phyloP scores from a whole-genome alignment of 1,140 invertebrate genomes.

The Hydropsyche tenuis region DNA sequence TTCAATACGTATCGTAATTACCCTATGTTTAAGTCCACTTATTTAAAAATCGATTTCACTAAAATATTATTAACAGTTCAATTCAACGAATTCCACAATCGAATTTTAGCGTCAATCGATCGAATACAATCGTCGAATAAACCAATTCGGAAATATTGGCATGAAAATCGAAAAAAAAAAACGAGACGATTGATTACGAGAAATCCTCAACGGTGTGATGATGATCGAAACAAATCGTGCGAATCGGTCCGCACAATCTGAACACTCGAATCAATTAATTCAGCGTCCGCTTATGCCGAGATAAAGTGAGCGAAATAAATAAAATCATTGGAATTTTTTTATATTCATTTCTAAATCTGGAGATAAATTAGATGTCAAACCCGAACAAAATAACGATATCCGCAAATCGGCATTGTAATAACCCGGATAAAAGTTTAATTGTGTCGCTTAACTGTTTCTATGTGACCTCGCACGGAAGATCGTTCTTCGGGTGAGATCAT shows the following conservation, averaged over 20 bases:
- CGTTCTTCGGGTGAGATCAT: constrained; percentile 15
- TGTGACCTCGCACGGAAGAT: not conserved
- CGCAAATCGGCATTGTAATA: not conserved
- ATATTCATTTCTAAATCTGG: no score
- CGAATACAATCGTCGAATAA: not conserved
- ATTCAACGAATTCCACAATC: no score
- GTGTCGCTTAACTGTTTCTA: constrained; percentile 8
- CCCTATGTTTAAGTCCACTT: no score
- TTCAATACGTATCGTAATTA: no score
- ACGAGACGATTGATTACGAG: not conserved
- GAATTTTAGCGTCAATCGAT: not conserved
- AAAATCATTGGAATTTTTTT: not conserved
- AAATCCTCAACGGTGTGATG: not conserved
- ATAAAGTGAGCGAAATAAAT: not conserved
- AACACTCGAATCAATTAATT: constrained; percentile 18
- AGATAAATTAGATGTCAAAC: no score
- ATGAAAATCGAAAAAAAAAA: constrained; percentile 7
- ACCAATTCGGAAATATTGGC: not conserved
- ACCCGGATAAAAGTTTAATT: not conserved
- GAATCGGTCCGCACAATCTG: constrained; percentile 3
- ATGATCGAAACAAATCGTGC: constrained; percentile 23
- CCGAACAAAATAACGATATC: not conserved
- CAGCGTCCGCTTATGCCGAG: not conserved
- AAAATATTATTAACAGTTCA: no score
- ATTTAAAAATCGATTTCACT: no score